Percentiles rank a stretch among this genome's conserved stretches.
phyloP scores from a whole-genome alignment of 1,140 invertebrate genomes.

The Himalopsyche phryganea region DNA sequence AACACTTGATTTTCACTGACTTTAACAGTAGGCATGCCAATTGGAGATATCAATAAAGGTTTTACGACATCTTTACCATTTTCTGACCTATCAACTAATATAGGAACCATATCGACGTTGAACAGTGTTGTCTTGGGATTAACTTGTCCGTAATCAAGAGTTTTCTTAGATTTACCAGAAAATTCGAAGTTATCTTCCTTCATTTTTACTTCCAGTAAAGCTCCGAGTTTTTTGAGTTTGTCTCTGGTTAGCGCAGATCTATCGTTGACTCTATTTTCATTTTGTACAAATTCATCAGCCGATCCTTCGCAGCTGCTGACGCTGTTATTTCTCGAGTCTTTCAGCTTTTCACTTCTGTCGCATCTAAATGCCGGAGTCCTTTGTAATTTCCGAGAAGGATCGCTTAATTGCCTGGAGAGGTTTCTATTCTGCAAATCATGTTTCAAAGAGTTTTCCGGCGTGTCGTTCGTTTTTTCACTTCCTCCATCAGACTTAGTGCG shows the following conservation, averaged over 20 bases:
- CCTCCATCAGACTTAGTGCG: constrained; percentile 39
- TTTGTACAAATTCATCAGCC: constrained; percentile 29
- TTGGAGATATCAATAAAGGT: too few species aligned
- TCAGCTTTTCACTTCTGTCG: constrained; percentile 51
- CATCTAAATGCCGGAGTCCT: constrained; percentile 60
- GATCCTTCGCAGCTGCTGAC: constrained; percentile 45
- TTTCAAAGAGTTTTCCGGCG: background rate
- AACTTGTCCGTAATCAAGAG: background rate
- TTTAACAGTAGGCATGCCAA: constrained; percentile 27
- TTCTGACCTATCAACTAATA: background rate
- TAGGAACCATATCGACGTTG: background rate
- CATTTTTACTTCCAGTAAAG: constrained; percentile 47
- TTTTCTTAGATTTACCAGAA: constrained; percentile 11
- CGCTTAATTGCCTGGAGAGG: constrained; percentile 54
- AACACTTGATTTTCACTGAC: background rate
- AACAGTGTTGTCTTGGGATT: background rate
- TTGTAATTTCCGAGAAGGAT: constrained; percentile 58
- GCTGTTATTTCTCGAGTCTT: constrained; percentile 42
- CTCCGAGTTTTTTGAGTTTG: constrained; percentile 41
- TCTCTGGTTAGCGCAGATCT: constrained; percentile 44
- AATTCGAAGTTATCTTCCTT: constrained; percentile 45
- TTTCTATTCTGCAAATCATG: constrained; percentile 27
- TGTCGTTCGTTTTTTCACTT: constrained; percentile 34
- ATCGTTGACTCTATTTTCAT: constrained; percentile 21
- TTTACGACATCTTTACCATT: background rate